Evolutionary conservation across 2,888 invertebrate species (phyloP).

Genomic region (Sympetrum striolatum): DNA sequence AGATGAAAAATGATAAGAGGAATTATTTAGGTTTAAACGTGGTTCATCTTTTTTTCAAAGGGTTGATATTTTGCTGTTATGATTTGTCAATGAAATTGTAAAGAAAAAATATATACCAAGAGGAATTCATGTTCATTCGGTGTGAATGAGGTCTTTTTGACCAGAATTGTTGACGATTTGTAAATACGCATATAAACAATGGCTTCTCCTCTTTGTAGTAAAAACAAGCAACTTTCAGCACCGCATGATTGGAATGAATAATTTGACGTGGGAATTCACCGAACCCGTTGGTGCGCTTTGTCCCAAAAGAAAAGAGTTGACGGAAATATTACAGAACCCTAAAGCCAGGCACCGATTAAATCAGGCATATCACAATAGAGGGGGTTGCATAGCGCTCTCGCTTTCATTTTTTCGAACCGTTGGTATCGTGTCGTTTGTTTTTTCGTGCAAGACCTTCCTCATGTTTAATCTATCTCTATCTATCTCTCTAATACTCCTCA

Average conservation of each 20-base stretch:
- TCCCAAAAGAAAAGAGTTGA: not conserved
- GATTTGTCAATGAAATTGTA: constrained; percentile 20
- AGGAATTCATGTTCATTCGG: not conserved
- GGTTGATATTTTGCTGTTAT: constrained; percentile 25
- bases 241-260: not conserved
- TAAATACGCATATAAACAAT: constrained; percentile 20
- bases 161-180: constrained; percentile 19
- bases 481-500: not conserved
- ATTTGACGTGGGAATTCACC: not conserved
- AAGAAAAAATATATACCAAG: constrained; percentile 1
- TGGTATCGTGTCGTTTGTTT: not conserved
- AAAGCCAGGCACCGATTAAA: constrained; percentile 18
- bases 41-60: constrained; percentile 7
- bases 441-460: constrained; percentile 9
- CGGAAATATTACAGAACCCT: not conserved
- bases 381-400: constrained; percentile 26
- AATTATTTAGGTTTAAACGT: constrained; percentile 22
- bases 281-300: constrained; percentile 4
- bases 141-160: constrained; percentile 15
- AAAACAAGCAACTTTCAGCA: constrained; percentile 9
- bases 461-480: constrained; percentile 2
- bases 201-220: constrained; percentile 18
- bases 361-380: constrained; percentile 34
- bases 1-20: not conserved
- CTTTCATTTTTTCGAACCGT: constrained; percentile 11